Percentiles rank a stretch among this genome's conserved stretches.
phyloP scores from a whole-genome alignment of 2,888 invertebrate genomes.

The Phymatocera aterrima region DNA sequence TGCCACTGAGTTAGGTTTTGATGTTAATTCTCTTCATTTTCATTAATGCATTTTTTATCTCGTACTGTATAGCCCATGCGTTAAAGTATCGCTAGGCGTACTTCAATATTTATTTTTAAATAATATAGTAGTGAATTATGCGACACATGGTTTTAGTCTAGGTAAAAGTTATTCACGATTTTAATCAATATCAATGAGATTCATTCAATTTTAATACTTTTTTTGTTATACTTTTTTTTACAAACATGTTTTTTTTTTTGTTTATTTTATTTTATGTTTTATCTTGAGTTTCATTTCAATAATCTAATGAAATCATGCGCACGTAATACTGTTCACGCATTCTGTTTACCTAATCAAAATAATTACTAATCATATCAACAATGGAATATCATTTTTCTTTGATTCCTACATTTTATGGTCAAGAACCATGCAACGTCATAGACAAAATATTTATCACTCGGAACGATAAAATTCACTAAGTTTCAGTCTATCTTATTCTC shows the following conservation, averaged over 20 bases:
- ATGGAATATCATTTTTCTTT: neutral
- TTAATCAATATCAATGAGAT: neutral
- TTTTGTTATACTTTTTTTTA: neutral
- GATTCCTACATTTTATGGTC: neutral
- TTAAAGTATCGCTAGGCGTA: too few species aligned
- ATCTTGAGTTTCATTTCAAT: neutral
- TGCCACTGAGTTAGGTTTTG: neutral
- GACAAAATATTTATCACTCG: neutral
- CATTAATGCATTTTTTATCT: neutral
- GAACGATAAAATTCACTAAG: neutral
- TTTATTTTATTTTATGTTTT: neutral
- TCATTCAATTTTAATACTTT: neutral
- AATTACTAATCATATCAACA: neutral
- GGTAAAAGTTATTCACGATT: neutral
- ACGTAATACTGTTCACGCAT: neutral
- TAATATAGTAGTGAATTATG: neutral
- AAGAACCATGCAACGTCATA: neutral
- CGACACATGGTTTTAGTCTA: neutral
- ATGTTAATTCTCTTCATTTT: neutral
- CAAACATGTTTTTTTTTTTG: neutral
- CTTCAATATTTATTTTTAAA: neutral
- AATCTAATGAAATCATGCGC: neutral
- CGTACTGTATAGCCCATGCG: too few species aligned
- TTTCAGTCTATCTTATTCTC: neutral
- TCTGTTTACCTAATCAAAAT: constrained; percentile 2